These are phyloP conservation scores for Aromia moschata DNA, from an alignment of 2,888 invertebrate genomes.

Conservation along the genomic window DNA sequence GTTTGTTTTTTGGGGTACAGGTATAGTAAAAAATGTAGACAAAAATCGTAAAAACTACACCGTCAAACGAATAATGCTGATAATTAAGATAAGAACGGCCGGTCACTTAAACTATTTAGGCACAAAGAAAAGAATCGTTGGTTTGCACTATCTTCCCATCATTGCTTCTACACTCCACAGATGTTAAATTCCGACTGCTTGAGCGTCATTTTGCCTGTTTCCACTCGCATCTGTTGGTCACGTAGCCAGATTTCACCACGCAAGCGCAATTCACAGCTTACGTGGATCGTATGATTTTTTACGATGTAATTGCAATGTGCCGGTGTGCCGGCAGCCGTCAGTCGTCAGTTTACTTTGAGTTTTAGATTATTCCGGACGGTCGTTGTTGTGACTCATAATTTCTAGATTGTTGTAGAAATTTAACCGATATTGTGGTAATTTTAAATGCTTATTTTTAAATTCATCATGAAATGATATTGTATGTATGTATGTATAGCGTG, in stretches of 20 bases:
- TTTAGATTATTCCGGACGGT: neutral
- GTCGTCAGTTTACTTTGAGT: neutral
- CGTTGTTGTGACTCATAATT: no score
- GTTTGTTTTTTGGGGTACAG: slow-evolving; percentile 33
- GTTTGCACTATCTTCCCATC: slow-evolving; percentile 59
- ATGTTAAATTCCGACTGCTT: slow-evolving; percentile 62
- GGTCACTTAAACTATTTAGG: slow-evolving; percentile 53
- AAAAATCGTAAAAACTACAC: slow-evolving; percentile 34
- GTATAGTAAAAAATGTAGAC: slow-evolving; percentile 31
- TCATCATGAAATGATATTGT: no score
- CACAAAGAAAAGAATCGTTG: slow-evolving; percentile 58
- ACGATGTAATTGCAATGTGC: no score
- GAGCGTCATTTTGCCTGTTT: slow-evolving; percentile 35
- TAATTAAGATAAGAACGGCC: slow-evolving; percentile 46
- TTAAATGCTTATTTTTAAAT: no score
- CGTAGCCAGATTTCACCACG: slow-evolving; percentile 43
- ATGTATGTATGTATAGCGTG: no score
- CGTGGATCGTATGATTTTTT: slow-evolving; percentile 44
- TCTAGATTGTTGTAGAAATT: no score
- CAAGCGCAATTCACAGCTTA: slow-evolving; percentile 37
- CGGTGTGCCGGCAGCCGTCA: no score
- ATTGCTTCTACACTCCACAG: slow-evolving; percentile 54
- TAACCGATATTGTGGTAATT: neutral
- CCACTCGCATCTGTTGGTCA: slow-evolving; percentile 40
- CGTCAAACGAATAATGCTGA: slow-evolving; percentile 31